These are phyloP conservation scores for Mesochorus sp. DNA, from an alignment of 2,888 invertebrate genomes.

Conservation along the genomic window DNA sequence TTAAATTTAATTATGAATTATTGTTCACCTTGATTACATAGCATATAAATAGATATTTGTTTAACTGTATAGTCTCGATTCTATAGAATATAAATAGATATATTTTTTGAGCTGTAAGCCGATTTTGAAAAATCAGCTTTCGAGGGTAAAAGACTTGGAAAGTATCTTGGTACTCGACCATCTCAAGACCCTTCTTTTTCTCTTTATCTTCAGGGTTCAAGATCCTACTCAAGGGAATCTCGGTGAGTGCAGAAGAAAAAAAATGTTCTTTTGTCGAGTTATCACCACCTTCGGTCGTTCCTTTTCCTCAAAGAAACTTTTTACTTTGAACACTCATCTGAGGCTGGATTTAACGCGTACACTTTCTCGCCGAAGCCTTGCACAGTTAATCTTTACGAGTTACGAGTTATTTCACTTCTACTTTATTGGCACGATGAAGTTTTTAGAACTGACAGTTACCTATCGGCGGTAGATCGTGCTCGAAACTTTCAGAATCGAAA, in stretches of 20 bases:
- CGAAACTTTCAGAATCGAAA: background rate
- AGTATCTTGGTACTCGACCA: constrained; percentile 4
- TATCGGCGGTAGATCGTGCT: constrained; percentile 18
- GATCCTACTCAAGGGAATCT: background rate
- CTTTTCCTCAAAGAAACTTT: constrained; percentile 49
- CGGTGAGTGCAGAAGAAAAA: constrained; percentile 1
- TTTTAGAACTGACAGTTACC: background rate
- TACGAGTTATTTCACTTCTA: constrained; percentile 49
- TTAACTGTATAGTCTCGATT: no score
- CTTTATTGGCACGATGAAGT: constrained; percentile 45
- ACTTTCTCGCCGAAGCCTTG: background rate
- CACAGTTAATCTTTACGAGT: constrained; percentile 49
- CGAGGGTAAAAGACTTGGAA: background rate
- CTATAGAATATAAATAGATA: no score
- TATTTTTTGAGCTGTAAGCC: background rate
- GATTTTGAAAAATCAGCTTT: background rate
- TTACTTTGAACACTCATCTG: constrained; percentile 5
- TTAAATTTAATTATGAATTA: background rate
- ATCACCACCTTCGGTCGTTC: constrained; percentile 26
- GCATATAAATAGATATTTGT: no score
- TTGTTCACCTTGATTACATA: no score
- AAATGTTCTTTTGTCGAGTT: constrained; percentile 31
- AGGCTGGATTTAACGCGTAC: background rate
- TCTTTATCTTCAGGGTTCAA: background rate
- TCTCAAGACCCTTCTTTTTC: background rate